These are phyloP conservation scores for Brenthis ino DNA, from an alignment of 2,888 invertebrate species.

Conservation along the genomic window DNA sequence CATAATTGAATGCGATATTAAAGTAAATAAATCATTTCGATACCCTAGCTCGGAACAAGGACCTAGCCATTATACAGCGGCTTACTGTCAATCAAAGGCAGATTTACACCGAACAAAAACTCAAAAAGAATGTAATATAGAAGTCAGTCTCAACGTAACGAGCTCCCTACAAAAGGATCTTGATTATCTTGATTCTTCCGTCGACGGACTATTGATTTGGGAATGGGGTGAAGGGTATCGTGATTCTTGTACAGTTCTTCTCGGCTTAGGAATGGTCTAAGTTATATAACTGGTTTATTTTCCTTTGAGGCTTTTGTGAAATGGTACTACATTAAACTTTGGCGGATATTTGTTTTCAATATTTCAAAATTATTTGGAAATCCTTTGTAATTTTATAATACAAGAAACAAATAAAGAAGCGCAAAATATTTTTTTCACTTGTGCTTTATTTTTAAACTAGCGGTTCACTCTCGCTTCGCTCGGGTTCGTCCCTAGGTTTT, in stretches of 20 bases:
- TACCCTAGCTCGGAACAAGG: neutral
- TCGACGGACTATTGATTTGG: slow-evolving; percentile 19
- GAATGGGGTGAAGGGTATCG: neutral
- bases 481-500: too few species aligned
- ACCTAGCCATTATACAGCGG: slow-evolving; percentile 25
- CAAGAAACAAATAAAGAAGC: too few species aligned
- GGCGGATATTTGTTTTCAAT: neutral
- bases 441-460: too few species aligned
- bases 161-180: slow-evolving; percentile 18
- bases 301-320: slow-evolving; percentile 9
- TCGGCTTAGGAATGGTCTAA: neutral
- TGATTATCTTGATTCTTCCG: slow-evolving; percentile 18
- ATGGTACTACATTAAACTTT: neutral
- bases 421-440: too few species aligned
- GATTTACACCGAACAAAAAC: slow-evolving; percentile 13
- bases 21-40: too few species aligned
- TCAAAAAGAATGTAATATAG: slow-evolving; percentile 13
- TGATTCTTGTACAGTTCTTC: neutral
- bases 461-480: too few species aligned
- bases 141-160: slow-evolving; percentile 16
- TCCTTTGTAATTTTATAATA: too few species aligned
- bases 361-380: too few species aligned
- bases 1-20: too few species aligned
- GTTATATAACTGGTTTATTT: neutral
- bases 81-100: slow-evolving; percentile 34